phyloP scores from a whole-genome alignment of 2,888 invertebrate genomes.

The Cerceris ruficornis region DNA sequence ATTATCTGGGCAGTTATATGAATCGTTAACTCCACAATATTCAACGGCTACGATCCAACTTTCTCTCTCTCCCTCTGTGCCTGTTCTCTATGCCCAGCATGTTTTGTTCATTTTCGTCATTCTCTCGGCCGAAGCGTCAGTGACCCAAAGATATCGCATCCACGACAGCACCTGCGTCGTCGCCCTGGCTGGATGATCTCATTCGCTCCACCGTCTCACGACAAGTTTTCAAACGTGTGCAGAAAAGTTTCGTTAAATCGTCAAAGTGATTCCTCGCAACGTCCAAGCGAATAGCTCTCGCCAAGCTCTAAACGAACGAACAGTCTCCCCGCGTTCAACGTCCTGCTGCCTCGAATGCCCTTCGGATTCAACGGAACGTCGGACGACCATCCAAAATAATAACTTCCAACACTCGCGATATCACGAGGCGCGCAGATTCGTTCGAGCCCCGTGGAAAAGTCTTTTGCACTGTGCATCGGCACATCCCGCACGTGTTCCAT shows the following conservation, averaged over 20 bases:
- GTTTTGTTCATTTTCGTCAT: constrained; percentile 33
- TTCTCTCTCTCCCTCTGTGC: constrained; percentile 50
- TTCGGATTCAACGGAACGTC: not conserved
- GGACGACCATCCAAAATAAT: not conserved
- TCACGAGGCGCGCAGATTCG: too few relatives aligned
- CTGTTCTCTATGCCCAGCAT: constrained; percentile 42
- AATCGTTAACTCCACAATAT: not conserved
- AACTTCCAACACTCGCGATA: too few relatives aligned
- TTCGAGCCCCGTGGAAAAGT: too few relatives aligned
- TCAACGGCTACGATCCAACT: constrained; percentile 34
- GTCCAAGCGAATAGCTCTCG: not conserved
- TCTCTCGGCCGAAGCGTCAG: constrained; percentile 5
- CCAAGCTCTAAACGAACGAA: constrained; percentile 17
- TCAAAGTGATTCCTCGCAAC: too few relatives aligned
- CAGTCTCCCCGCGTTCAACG: constrained; percentile 17
- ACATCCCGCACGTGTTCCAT: too few relatives aligned
- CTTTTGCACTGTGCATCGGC: too few relatives aligned
- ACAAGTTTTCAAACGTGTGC: too few relatives aligned
- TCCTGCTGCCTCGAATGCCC: constrained; percentile 13
- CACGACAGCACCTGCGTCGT: not conserved
- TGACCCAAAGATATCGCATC: not conserved
- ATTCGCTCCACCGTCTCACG: not conserved
- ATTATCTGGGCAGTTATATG: constrained; percentile 25
- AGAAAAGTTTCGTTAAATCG: too few relatives aligned
- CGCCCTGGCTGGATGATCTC: not conserved